Conservation (phyloP, 2,888 invertebrate species). For the Yponomeuta sedellus region DNA sequence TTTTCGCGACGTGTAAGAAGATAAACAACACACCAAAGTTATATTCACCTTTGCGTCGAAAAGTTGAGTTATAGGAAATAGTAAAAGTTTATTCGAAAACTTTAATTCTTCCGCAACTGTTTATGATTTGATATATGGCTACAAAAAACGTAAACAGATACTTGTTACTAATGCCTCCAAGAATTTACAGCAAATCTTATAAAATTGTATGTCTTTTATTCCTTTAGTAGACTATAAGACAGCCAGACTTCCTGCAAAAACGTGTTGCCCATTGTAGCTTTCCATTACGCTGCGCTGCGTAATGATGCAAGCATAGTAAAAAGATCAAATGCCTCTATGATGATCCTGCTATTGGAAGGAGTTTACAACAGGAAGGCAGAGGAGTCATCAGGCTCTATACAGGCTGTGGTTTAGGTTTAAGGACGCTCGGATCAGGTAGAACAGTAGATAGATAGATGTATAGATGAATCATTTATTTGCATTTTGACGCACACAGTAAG, state of each 20-base stretch:
- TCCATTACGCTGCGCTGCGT: not conserved
- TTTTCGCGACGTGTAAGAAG: not conserved
- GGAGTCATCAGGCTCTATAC: not conserved
- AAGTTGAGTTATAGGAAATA: not conserved
- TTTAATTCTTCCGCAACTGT: not conserved
- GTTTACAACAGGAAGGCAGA: slow-evolving; percentile 8
- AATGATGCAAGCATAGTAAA: slow-evolving; percentile 9
- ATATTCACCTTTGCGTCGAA: too few relatives aligned
- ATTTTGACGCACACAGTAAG: too few relatives aligned
- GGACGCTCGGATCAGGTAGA: too few relatives aligned
- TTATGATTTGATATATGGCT: not conserved
- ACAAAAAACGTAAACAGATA: too few relatives aligned
- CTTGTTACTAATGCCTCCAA: not conserved
- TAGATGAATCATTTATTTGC: too few relatives aligned
- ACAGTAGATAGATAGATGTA: too few relatives aligned
- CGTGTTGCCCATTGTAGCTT: not conserved
- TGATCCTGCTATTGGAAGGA: slow-evolving; percentile 7
- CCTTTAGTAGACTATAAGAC: not conserved
- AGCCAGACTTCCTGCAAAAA: not conserved
- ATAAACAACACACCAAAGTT: not conserved
- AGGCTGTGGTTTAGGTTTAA: too few relatives aligned
- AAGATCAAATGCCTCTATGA: slow-evolving; percentile 8
- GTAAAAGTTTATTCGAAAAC: not conserved
- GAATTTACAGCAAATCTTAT: not conserved
- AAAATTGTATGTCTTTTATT: not conserved